Conservation (phyloP, 1,140 invertebrate species). For the Achatina immaculata region DNA sequence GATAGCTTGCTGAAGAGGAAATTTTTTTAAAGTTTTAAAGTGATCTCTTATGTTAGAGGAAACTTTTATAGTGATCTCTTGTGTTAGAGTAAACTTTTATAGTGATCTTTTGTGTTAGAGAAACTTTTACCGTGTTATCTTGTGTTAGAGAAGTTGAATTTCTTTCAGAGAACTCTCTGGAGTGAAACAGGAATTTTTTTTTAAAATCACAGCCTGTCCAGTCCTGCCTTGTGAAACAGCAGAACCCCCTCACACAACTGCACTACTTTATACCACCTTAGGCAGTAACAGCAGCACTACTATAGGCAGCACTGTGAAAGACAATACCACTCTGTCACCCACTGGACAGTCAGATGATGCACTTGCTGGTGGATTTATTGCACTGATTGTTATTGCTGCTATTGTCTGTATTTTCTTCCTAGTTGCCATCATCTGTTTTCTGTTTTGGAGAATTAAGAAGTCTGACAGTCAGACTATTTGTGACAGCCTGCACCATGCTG, state of each 20-base stretch:
- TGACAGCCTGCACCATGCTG: no score
- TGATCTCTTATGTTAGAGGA: no score
- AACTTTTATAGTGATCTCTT: not conserved
- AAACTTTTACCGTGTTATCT: no score
- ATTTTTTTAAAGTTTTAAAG: no score
- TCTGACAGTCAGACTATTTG: not conserved
- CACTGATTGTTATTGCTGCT: not conserved
- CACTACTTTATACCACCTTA: not conserved
- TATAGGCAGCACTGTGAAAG: not conserved
- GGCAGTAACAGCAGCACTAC: not conserved
- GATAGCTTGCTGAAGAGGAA: no score
- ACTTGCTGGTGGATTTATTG: slow-evolving; percentile 9
- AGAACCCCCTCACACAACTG: not conserved
- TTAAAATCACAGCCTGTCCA: slow-evolving; percentile 26
- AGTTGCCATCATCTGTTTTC: not conserved
- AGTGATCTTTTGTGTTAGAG: no score
- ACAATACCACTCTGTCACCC: not conserved
- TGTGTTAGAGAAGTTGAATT: no score
- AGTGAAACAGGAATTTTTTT: not conserved
- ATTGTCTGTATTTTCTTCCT: not conserved
- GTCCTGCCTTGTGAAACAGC: not conserved
- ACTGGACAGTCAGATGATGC: no score
- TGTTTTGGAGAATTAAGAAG: not conserved
- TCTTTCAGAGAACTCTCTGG: no score
- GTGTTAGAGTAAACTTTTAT: no score